Base-by-base conservation (phyloP, 1,140 invertebrate genomes). In the Drosophila insularis region DNA sequence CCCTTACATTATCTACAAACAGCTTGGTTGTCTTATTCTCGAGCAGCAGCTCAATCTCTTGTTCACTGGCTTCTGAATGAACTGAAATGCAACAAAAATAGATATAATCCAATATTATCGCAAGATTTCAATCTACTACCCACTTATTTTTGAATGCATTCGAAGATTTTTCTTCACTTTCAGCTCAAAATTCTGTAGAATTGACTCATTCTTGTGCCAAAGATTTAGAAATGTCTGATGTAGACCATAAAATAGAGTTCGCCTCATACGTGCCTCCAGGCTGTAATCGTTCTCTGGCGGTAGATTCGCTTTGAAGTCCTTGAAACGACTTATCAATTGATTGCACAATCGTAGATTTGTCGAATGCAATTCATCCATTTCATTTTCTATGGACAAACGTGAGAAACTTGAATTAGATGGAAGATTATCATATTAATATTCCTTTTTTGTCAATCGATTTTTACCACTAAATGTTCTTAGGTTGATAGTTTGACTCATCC, bases 1-100 rank as follows among this genome's bases (percentile, higher is more conserved):
- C 10, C 72, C 89, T 89, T 55, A 92, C 91, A 90, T 92, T 92
- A 17, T 87, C 91, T 32, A 92, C 90, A 80, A 92, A 92, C 31
- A 92, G 74, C 50, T 90, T 91, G 8, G 91, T 92, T 35, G 81
- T 82, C 56, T 92, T 92, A 61, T 90, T 91, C 21, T 89, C 80
- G 46, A 92, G 80, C 43, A 92, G 69, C 53, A 84, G 71, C 67
- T 92, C 91, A 50, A 92, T 86, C 63, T 92, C 91, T 39, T 92
- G 89, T 70, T 92, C 91, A 27, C 75, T 92, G 55, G 86, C 77
- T 54, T 92, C 85, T 21, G 74, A 74, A 55, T 91, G 90, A 10
- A 92, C 91, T 92, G 1, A 32, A 59, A 61, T 5, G 6, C 4
- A 11, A 19, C 6, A 63, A 14, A 14, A 37, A 13, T 8, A 11